phyloP scores from a whole-genome alignment of 2,113 vertebrate species.

The Camarhynchus parvulus region DNA sequence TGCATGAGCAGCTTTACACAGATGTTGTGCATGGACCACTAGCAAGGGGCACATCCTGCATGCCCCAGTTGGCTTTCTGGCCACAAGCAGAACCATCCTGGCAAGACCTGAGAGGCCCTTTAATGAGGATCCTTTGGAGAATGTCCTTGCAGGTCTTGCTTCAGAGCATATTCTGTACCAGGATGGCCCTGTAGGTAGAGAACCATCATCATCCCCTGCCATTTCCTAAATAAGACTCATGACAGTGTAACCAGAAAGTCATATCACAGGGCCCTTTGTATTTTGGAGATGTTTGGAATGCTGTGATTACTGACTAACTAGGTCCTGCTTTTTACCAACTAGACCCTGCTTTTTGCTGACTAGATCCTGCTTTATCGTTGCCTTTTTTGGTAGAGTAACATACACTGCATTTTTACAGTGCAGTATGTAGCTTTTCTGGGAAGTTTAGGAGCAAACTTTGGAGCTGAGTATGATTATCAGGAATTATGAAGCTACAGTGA shows the following conservation, averaged over 20 bases:
- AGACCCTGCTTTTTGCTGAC: neutral
- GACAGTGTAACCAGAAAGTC: neutral
- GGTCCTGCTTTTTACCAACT: neutral
- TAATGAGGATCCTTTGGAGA: neutral
- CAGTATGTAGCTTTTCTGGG: neutral
- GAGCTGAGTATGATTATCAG: neutral
- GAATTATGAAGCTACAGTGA: neutral
- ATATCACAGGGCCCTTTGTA: neutral
- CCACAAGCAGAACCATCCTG: neutral
- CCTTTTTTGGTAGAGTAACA: neutral
- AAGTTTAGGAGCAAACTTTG: neutral
- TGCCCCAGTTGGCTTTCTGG: neutral
- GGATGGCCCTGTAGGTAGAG: neutral
- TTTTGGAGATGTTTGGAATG: neutral
- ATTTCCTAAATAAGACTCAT: neutral
- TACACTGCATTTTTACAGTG: neutral
- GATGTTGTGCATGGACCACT: neutral
- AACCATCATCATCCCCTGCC: neutral
- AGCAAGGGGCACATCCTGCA: neutral
- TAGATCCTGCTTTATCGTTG: neutral
- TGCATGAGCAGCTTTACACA: neutral
- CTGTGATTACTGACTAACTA: neutral
- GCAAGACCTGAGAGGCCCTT: neutral
- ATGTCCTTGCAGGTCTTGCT: neutral
- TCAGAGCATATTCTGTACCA: accelerated